Conservation (phyloP, 35 echinoderm and acorn worm species). For the Eucidaris tribuloides region DNA sequence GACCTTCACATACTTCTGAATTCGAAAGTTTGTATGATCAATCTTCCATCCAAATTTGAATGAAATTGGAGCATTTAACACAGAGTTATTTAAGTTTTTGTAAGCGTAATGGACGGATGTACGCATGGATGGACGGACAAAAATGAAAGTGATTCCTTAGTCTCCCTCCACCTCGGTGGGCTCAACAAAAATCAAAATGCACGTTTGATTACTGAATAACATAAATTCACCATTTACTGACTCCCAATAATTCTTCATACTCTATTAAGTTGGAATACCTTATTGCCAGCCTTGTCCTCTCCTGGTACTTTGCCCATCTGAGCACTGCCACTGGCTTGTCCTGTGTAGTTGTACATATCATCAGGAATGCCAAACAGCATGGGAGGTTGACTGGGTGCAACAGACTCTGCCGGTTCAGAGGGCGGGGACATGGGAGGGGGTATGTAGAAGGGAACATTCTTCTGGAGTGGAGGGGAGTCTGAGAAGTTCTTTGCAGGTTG, state of each 20-base stretch:
- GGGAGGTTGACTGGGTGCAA: not conserved
- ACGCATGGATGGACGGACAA: no score
- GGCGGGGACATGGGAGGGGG: slow-evolving; percentile 85
- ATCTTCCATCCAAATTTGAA: no score
- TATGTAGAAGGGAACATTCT: slow-evolving; percentile 92
- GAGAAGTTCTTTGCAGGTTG: not conserved
- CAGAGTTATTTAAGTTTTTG: not conserved
- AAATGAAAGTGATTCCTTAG: no score
- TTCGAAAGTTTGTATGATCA: no score
- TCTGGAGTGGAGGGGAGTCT: slow-evolving; percentile 51
- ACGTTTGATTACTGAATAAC: not conserved
- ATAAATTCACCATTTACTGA: not conserved
- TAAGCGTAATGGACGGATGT: no score
- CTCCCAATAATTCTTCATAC: not conserved
- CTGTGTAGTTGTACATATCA: not conserved
- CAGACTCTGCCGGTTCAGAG: slow-evolving; percentile 44
- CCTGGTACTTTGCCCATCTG: not conserved
- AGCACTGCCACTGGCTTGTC: not conserved
- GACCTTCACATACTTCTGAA: no score
- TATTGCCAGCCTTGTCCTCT: not conserved
- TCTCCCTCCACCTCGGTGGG: not conserved
- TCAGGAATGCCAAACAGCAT: not conserved
- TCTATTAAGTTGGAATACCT: not conserved
- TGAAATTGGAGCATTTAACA: no score
- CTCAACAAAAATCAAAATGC: not conserved